A percentile compares a stretch with the other conserved stretches of the same genome.
These are phyloP conservation scores for Erebia ligea DNA, from an alignment of 2,888 invertebrate genomes.

Conservation along the genomic window DNA sequence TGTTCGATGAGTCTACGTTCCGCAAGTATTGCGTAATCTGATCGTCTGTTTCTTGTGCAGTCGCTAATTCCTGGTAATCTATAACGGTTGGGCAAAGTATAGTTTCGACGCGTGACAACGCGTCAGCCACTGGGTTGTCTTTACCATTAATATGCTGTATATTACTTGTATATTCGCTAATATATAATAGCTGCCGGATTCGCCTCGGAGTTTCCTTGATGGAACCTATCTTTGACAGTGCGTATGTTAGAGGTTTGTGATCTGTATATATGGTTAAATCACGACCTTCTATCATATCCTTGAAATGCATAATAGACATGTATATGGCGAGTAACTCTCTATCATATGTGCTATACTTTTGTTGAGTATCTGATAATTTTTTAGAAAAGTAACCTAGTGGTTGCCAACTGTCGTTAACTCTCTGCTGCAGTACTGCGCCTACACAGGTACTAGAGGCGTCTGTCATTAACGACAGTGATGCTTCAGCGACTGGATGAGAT, in stretches of 20 bases:
- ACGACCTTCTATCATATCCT: constrained; percentile 16
- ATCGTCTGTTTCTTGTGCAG: neutral
- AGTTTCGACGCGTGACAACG: constrained; percentile 14
- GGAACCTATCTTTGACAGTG: constrained; percentile 26
- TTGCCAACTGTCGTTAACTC: constrained; percentile 30
- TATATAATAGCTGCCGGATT: constrained; percentile 24
- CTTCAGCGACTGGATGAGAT: constrained; percentile 43
- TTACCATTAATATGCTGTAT: constrained; percentile 20
- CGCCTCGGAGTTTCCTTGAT: constrained; percentile 30
- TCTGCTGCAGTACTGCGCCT: constrained; percentile 55
- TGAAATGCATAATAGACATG: constrained; percentile 24
- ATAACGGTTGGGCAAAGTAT: neutral
- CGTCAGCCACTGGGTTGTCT: constrained; percentile 20
- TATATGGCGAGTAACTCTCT: constrained; percentile 31
- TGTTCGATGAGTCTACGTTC: neutral
- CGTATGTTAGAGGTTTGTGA: constrained; percentile 36
- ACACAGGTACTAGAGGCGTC: constrained; percentile 55
- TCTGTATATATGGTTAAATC: constrained; percentile 33
- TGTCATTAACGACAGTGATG: constrained; percentile 44
- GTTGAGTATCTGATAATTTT: constrained; percentile 44
- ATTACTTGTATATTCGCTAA: constrained; percentile 20
- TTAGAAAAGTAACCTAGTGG: constrained; percentile 54
- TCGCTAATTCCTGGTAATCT: constrained; percentile 7
- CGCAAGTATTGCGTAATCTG: neutral
- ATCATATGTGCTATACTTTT: constrained; percentile 37